phyloP scores from a whole-genome alignment of 2,113 vertebrate species.

The Tursiops truncatus region DNA sequence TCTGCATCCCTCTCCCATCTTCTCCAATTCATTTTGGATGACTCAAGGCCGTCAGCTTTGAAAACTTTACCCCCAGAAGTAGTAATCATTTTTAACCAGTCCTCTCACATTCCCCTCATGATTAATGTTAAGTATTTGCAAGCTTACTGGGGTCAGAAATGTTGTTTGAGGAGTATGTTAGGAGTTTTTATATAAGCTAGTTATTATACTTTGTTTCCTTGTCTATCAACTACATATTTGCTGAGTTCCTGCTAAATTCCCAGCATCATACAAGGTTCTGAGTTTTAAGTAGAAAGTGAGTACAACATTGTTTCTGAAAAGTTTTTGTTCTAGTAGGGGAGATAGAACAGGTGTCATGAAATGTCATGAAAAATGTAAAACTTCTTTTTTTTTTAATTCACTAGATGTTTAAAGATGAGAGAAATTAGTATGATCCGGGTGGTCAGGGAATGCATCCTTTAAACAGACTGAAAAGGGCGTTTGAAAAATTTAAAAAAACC shows the following conservation, averaged over 20 bases:
- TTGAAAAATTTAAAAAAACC: background rate
- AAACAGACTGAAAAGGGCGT: background rate
- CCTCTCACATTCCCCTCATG: background rate
- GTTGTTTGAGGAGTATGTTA: background rate
- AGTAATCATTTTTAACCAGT: slow-evolving; percentile 13
- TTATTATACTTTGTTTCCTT: background rate
- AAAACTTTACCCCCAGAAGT: background rate
- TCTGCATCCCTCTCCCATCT: background rate
- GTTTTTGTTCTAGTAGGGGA: background rate
- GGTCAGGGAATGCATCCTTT: background rate
- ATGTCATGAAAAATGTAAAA: background rate
- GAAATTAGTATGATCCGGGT: background rate
- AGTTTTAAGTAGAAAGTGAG: background rate
- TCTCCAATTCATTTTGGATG: background rate
- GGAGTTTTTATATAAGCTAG: background rate
- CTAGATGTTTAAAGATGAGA: slow-evolving; percentile 4
- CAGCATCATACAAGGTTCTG: background rate
- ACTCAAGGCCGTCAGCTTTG: background rate
- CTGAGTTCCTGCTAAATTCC: background rate
- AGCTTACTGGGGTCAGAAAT: background rate
- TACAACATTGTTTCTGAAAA: background rate
- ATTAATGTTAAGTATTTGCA: background rate
- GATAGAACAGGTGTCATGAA: background rate
- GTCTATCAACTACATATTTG: background rate
- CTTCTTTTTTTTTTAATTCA: background rate